Conservation (phyloP, 2,113 vertebrate genomes). For the Hyperoodon ampullatus region DNA sequence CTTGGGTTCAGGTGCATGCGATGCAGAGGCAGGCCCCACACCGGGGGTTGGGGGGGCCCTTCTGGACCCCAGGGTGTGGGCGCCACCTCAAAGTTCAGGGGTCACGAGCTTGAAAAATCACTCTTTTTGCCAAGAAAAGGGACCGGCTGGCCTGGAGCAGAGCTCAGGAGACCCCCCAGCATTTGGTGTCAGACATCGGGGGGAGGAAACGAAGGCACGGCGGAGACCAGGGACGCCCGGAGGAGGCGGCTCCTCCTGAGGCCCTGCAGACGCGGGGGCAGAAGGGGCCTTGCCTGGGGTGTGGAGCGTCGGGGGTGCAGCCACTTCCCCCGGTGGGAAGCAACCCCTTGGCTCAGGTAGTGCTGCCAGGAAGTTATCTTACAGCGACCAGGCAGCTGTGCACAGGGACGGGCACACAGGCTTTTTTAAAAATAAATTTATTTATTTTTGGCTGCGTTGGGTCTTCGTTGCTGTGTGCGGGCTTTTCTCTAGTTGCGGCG, state of each 20-base stretch:
- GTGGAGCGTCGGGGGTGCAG: no score
- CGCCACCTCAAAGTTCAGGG: neutral
- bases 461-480: no score
- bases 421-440: no score
- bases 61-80: neutral
- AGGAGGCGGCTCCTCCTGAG: neutral
- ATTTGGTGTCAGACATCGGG: no score
- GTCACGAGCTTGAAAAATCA: neutral
- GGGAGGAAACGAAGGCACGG: neutral
- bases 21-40: no score
- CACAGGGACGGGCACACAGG: neutral
- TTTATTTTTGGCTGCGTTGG: no score
- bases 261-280: rapidly evolving
- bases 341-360: neutral
- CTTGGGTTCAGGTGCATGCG: no score
- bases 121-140: neutral
- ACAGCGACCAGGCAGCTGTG: rapidly evolving
- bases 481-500: no score
- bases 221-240: neutral
- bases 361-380: neutral
- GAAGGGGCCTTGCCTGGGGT: neutral
- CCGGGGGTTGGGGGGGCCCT: no score
- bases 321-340: neutral
- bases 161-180: neutral
- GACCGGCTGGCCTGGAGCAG: neutral